These are phyloP conservation scores for Gopherus evgoodei DNA, from an alignment of 2,113 vertebrate species.

Conservation along the genomic window DNA sequence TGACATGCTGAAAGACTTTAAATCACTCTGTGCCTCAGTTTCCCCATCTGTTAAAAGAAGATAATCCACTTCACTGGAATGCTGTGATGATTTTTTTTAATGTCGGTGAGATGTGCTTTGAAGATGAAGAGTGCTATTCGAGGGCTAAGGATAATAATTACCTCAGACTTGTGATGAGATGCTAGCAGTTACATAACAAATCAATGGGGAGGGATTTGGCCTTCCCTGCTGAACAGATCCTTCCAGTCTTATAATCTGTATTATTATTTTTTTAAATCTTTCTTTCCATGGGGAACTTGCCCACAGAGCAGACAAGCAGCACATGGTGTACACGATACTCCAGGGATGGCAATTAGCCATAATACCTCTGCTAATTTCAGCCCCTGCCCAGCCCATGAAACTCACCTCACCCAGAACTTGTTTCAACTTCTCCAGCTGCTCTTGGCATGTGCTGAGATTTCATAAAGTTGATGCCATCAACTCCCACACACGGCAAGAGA, in stretches of 20 bases:
- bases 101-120: background rate
- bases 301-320: constrained; percentile 21
- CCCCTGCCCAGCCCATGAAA: constrained; percentile 84
- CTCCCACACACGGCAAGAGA: constrained; percentile 79
- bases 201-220: background rate
- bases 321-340: constrained; percentile 57
- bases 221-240: constrained; percentile 36
- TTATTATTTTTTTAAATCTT: background rate
- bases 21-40: constrained; percentile 17
- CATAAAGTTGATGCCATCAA: constrained; percentile 81
- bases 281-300: constrained; percentile 34
- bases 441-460: constrained; percentile 80
- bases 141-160: constrained; percentile 48
- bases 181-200: constrained; percentile 50
- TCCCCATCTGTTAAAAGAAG: constrained; percentile 22
- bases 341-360: constrained; percentile 76
- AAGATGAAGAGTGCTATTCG: constrained; percentile 53
- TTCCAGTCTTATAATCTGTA: constrained; percentile 21
- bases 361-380: constrained; percentile 70
- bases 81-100: constrained; percentile 50
- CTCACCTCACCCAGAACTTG: constrained; percentile 89
- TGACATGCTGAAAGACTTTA: background rate
- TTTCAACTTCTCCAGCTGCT: constrained; percentile 85
- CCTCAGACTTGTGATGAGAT: constrained; percentile 47
- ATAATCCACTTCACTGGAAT: constrained; percentile 15